Base-by-base conservation (phyloP, 1,140 invertebrate genomes). In the Charaxes varanes region DNA sequence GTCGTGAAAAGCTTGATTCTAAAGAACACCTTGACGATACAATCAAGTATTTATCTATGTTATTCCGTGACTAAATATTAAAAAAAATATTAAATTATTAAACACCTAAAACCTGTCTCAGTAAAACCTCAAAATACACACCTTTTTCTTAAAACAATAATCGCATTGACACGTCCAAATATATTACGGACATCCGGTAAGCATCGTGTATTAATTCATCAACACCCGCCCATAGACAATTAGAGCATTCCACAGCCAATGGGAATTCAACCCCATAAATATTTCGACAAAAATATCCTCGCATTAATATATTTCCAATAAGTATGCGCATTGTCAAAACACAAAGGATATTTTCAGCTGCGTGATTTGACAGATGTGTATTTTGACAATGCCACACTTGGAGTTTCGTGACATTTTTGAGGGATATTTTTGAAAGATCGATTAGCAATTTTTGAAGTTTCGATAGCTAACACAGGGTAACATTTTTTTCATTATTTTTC, bases 181-280 rank as follows among this genome's bases (percentile, higher is more conserved):
- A 7, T 26, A 33, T 42, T 27, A 23, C 31, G 23, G 22, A 46
- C 17, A 34, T 40, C 43, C 43, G 43, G 36, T 21, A 33, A 30
- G 14, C 14, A 13, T 6, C 17, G n/a, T 21, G 16, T 46, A 46
- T 46, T 30, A 38, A 46, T 46, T 33, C 31, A 31, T 46, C 30
- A 46, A 33, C 43, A 35, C 41, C 26, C 42, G 33, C 19, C 21
- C 35, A 34, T 38, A 27, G 16, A 27, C 43, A 46, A 46, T 46
- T 46, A 46, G 23, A 17, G 19, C 28, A 46, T 46, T 38, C 43
- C 30, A 28, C 6, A 11, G 6, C 24, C 6, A 31, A 31, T 16
- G 18, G 18, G 11, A 35, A 27, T 40, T 22, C 19, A 44, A 23
- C 15, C 22, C 23, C 40, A 16, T 37, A 40, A 46, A 40, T 46